These are phyloP conservation scores for Agrochola macilenta DNA, from an alignment of 2,888 invertebrate species.

Conservation along the genomic window DNA sequence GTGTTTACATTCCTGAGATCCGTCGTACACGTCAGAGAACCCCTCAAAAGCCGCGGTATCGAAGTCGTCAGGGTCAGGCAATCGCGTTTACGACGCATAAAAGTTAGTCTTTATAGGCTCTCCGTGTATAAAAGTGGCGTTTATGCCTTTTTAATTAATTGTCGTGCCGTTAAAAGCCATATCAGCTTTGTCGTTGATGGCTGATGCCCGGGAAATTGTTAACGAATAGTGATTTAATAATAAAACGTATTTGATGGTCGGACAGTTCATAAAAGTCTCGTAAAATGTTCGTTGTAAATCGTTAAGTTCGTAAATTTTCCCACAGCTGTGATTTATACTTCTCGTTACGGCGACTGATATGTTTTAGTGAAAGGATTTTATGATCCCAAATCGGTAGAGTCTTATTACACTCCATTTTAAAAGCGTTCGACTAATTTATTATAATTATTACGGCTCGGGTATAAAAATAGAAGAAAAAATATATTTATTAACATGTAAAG, in stretches of 20 bases:
- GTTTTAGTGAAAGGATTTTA: constrained; percentile 59
- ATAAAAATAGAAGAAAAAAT: constrained; percentile 35
- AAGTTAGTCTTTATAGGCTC: constrained; percentile 90
- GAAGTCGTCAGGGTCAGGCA: constrained; percentile 87
- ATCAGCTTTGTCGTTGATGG: constrained; percentile 87
- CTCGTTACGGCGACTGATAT: constrained; percentile 51
- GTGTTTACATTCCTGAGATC: constrained; percentile 75
- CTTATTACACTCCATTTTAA: constrained; percentile 46
- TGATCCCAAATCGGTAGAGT: constrained; percentile 34
- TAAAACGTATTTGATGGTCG: constrained; percentile 84
- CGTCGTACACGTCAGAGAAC: constrained; percentile 71
- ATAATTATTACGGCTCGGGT: constrained; percentile 47
- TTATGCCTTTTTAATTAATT: constrained; percentile 91
- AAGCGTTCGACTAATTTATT: constrained; percentile 57
- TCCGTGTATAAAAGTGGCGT: constrained; percentile 89
- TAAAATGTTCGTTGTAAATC: constrained; percentile 80
- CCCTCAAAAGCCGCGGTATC: constrained; percentile 77
- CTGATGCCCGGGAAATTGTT: constrained; percentile 87
- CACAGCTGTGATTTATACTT: constrained; percentile 70
- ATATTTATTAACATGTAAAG: constrained; percentile 71
- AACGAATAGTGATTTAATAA: constrained; percentile 88
- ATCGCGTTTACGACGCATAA: constrained; percentile 91
- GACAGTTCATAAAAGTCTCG: constrained; percentile 85
- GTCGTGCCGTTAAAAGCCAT: constrained; percentile 88
- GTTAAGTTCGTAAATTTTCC: constrained; percentile 71